phyloP scores from a whole-genome alignment of 2,797 vertebrate genomes.

The Chelon labrosus region DNA sequence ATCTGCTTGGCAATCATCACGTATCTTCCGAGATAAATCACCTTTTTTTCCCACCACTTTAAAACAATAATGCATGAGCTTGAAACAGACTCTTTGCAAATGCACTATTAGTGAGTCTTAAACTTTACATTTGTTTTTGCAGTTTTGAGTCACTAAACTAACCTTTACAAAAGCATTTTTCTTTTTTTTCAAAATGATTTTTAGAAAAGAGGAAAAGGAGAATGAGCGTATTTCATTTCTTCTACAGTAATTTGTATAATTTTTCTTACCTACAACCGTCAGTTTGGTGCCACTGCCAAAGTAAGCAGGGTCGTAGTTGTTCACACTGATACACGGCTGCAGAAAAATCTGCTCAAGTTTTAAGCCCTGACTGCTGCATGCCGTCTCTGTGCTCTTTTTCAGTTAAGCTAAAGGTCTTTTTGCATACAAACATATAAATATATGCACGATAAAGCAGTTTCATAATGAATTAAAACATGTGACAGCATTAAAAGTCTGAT shows the following conservation, averaged over 20 bases:
- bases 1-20: too few species aligned
- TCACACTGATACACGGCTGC: constrained; percentile 65
- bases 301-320: constrained; percentile 53
- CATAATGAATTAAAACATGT: background rate
- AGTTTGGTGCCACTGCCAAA: constrained; percentile 74
- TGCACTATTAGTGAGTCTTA: background rate
- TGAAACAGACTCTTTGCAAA: too few species aligned
- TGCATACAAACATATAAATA: too few species aligned
- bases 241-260: background rate
- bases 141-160: background rate
- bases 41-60: background rate
- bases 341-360: constrained; percentile 44
- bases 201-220: too few species aligned
- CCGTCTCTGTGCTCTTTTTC: background rate
- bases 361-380: background rate
- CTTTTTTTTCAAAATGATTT: too few species aligned
- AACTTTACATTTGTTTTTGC: background rate
- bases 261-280: constrained; percentile 72
- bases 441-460: too few species aligned
- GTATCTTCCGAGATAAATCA: too few species aligned
- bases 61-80: background rate
- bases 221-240: background rate
- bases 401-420: background rate
- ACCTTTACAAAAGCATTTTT: too few species aligned
- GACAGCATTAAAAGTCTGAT: too few species aligned